Conservation (phyloP, 2,888 invertebrate genomes). For the Odontothrips loti region DNA sequence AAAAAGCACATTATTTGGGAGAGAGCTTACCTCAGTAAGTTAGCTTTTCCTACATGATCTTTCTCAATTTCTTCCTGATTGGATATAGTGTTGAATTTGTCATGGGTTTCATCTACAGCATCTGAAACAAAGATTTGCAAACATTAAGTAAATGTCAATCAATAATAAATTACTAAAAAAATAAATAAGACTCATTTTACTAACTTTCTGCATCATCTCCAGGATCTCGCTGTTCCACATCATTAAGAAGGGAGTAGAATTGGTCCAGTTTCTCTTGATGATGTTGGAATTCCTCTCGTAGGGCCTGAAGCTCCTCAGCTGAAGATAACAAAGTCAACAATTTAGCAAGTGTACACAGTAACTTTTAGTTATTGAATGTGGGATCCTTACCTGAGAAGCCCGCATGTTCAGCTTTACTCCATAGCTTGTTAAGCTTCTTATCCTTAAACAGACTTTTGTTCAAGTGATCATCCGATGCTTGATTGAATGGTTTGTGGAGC, state of each 20-base stretch:
- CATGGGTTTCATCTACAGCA: slow-evolving; percentile 58
- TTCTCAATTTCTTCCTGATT: slow-evolving; percentile 53
- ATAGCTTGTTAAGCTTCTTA: slow-evolving; percentile 81
- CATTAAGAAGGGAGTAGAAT: slow-evolving; percentile 73
- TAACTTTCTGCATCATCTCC: slow-evolving; percentile 34
- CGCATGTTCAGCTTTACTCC: slow-evolving; percentile 82
- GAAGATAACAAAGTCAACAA: slow-evolving; percentile 39
- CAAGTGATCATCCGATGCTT: slow-evolving; percentile 54
- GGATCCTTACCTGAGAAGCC: slow-evolving; percentile 65
- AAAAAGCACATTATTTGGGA: slow-evolving; percentile 7
- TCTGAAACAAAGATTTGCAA: slow-evolving; percentile 38
- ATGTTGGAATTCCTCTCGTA: slow-evolving; percentile 85
- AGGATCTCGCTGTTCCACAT: slow-evolving; percentile 53
- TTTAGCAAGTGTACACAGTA: background rate
- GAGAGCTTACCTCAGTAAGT: slow-evolving; percentile 53
- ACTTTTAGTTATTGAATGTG: background rate
- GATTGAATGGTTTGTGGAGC: slow-evolving; percentile 52
- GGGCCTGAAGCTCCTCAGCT: slow-evolving; percentile 71
- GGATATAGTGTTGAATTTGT: slow-evolving; percentile 66
- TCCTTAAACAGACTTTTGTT: slow-evolving; percentile 78
- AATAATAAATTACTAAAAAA: slow-evolving; percentile 29
- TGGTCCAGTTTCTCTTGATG: slow-evolving; percentile 91
- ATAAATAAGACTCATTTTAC: slow-evolving; percentile 33
- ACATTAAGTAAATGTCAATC: slow-evolving; percentile 29
- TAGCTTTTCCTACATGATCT: slow-evolving; percentile 63